Evolutionary conservation across 2,113 vertebrate genomes (phyloP).

Genomic region (Sprattus sprattus): DNA sequence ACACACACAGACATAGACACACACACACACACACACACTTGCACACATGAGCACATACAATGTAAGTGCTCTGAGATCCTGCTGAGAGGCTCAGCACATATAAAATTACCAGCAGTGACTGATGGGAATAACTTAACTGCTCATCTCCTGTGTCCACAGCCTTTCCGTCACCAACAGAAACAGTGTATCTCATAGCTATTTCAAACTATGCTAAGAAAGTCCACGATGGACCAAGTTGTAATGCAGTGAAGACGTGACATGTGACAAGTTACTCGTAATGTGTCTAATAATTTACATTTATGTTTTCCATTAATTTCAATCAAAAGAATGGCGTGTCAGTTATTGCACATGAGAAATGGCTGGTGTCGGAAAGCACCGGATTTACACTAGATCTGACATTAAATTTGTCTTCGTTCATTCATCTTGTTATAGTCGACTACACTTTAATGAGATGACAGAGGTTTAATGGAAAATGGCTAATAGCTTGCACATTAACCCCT

Average conservation of each 20-base stretch:
- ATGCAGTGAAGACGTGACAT: no score
- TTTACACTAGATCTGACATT: background rate
- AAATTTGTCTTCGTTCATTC: background rate
- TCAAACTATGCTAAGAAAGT: background rate
- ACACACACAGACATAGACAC: background rate
- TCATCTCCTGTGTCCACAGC: background rate
- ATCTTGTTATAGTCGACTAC: background rate
- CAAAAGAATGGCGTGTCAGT: background rate
- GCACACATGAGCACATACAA: background rate
- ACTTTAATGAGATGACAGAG: background rate
- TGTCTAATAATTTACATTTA: no score
- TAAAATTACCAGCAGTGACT: background rate
- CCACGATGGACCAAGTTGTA: no score
- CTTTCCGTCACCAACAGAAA: background rate
- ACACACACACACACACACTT: background rate
- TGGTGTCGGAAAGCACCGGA: background rate
- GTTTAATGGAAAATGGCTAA: background rate
- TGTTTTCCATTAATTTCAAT: background rate
- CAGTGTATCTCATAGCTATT: background rate
- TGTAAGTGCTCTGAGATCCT: background rate
- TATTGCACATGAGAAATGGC: background rate
- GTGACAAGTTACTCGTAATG: no score
- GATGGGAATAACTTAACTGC: background rate
- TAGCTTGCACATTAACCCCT: background rate
- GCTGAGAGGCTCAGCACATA: background rate